Percentiles rank a stretch among this genome's conserved stretches.
Evolutionary conservation across 2,113 vertebrate genomes (phyloP).

Genomic region (Hippocampus comes): DNA sequence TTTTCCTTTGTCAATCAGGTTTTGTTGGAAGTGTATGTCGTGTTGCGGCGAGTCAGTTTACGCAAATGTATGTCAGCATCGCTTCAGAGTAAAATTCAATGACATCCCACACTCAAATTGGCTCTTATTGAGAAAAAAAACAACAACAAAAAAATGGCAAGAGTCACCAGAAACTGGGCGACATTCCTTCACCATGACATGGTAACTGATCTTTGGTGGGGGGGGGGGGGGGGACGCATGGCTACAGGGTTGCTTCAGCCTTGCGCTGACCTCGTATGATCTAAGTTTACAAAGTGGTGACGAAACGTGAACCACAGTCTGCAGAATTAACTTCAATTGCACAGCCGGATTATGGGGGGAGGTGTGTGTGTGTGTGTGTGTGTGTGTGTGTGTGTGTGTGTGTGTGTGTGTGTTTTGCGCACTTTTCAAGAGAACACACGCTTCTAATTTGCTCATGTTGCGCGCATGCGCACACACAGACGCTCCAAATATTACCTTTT

Average conservation of each 20-base stretch:
- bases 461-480: background rate
- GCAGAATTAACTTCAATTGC: slow-evolving; percentile 68
- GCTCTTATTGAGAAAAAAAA: slow-evolving; percentile 46
- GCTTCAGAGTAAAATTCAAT: slow-evolving; percentile 26
- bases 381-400: no score
- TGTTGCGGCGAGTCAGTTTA: background rate
- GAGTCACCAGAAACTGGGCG: slow-evolving; percentile 24
- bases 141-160: slow-evolving; percentile 18
- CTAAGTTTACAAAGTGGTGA: slow-evolving; percentile 66
- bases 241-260: slow-evolving; percentile 62
- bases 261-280: slow-evolving; percentile 67
- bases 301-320: slow-evolving; percentile 65
- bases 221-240: slow-evolving; percentile 16
- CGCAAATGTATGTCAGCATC: background rate
- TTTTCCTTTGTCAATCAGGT: background rate
- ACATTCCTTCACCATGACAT: slow-evolving; percentile 67
- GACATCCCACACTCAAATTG: slow-evolving; percentile 34
- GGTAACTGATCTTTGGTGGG: slow-evolving; percentile 64
- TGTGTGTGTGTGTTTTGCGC: no score
- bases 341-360: slow-evolving; percentile 42
- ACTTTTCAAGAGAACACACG: slow-evolving; percentile 61
- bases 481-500: background rate
- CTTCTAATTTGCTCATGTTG: slow-evolving; percentile 62
- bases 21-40: background rate
- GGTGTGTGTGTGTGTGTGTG: background rate